Base-by-base conservation (phyloP, 2,888 invertebrate genomes). In the Mythimna impura region DNA sequence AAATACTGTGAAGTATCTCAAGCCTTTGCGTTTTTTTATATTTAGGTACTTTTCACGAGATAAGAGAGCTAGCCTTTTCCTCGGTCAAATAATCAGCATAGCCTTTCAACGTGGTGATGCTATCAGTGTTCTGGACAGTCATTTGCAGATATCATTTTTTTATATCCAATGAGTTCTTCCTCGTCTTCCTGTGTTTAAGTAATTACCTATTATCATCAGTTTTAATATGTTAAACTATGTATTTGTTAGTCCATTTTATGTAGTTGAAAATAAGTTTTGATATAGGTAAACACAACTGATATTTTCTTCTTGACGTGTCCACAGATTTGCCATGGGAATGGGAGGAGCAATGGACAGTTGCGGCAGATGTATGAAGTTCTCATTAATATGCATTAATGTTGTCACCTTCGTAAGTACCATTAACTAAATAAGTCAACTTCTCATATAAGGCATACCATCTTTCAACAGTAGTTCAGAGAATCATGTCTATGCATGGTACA, bases 341-440 rank as follows among this genome's bases (percentile, higher is more conserved):
- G 97, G 98, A 84, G 97, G 97, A 81, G 97, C 98, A 90, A 98
- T 98, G 98, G 98, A 98, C 94, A 98, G 98, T 92, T 99, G 98
- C 92, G 98, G 99, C 82, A 97, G 98, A 89, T 98, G 97, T 90
- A 98, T 99, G 96, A 99, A 99, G 94, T 98, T 98, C 94, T 97
- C 98, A 85, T 96, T 99, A 89, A 98, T 99, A 92, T 96, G 98
- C 80, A 97, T 98, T 78, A 99, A 99, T 93, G 97, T 98, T 75
- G 92, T 99, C 34, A 98, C 98, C 89, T 98, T 98, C 92, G 99
- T 99, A 97, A 98, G 98, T 97, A 92, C 22, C 10, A n/a, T 40
- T 36, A 64, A 20, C 9, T 12, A 55, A 17, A 57, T 58, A n/a
- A 30, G 34, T 20, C 50, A 20, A 12, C n/a, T 1, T 40, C 4